These are phyloP conservation scores for Metopolophium dirhodum DNA, from an alignment of 1,140 invertebrate genomes.

Conservation along the genomic window DNA sequence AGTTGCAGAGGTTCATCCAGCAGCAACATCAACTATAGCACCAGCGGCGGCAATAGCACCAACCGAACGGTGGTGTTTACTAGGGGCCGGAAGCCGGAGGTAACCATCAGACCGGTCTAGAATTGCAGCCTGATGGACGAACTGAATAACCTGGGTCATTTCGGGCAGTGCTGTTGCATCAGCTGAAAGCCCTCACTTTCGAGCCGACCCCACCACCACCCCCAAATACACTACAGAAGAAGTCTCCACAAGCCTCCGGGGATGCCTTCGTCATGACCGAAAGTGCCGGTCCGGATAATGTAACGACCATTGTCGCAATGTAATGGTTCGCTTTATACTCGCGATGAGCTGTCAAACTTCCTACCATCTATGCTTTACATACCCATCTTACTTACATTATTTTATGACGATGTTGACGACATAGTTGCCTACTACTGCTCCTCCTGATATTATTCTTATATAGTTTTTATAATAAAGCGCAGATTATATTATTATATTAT, in stretches of 20 bases:
- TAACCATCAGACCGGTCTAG: background rate
- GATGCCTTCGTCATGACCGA: background rate
- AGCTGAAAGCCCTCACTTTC: background rate
- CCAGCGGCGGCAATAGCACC: constrained; percentile 56
- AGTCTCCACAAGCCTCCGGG: background rate
- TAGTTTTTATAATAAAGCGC: background rate
- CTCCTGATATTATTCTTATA: background rate
- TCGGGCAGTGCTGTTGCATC: background rate
- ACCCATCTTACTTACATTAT: background rate
- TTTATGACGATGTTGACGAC: background rate
- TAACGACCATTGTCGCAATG: background rate
- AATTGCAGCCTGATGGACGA: constrained; percentile 8
- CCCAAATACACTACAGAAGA: background rate
- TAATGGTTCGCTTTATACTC: background rate
- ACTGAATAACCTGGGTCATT: constrained; percentile 28
- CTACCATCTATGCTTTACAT: background rate
- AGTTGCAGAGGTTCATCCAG: constrained; percentile 62
- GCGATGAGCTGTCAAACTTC: background rate
- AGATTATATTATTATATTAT: background rate
- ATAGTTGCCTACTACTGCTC: background rate
- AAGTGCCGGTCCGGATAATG: background rate
- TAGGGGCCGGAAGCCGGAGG: background rate
- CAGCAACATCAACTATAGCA: too few species aligned
- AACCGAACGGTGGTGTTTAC: background rate
- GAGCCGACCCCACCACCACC: background rate